A percentile compares a stretch with the other conserved stretches of the same genome.
Evolutionary conservation across 2,113 vertebrate genomes (phyloP).

Genomic region (Cariama cristata): DNA sequence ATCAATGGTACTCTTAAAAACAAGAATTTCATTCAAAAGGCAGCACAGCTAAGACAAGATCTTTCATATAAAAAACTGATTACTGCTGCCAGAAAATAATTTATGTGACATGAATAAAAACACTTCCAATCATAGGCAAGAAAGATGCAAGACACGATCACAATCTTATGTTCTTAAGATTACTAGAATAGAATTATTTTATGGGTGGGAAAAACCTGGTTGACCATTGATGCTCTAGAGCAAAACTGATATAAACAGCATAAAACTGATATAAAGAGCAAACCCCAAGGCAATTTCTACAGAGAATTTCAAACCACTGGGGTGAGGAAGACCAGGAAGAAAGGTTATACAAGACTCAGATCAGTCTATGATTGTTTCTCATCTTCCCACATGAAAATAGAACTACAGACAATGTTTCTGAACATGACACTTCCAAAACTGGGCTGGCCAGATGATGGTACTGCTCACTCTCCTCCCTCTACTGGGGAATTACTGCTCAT

Average conservation of each 20-base stretch:
- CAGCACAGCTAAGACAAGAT: not conserved
- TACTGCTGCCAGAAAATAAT: not conserved
- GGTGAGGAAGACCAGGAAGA: not conserved
- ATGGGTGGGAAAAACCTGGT: accelerated
- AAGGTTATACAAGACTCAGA: not conserved
- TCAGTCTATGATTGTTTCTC: not conserved
- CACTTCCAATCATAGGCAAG: not conserved
- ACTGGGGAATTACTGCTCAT: not conserved
- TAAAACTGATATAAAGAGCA: not conserved
- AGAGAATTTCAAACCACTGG: not conserved
- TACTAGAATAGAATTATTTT: not conserved
- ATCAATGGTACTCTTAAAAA: not conserved
- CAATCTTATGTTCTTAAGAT: not conserved
- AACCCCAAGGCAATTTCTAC: not conserved
- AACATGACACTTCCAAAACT: not conserved
- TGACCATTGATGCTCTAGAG: not conserved
- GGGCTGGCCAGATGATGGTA: not conserved
- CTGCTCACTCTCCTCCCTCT: not conserved
- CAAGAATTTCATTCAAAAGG: not conserved
- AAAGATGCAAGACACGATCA: not conserved
- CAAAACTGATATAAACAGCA: not conserved
- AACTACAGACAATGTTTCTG: not conserved
- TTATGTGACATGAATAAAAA: not conserved
- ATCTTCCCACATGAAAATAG: not conserved
- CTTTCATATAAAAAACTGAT: not conserved